phyloP scores from a whole-genome alignment of 2,797 vertebrate species.

The Sternarchorhynchus goeldii region DNA sequence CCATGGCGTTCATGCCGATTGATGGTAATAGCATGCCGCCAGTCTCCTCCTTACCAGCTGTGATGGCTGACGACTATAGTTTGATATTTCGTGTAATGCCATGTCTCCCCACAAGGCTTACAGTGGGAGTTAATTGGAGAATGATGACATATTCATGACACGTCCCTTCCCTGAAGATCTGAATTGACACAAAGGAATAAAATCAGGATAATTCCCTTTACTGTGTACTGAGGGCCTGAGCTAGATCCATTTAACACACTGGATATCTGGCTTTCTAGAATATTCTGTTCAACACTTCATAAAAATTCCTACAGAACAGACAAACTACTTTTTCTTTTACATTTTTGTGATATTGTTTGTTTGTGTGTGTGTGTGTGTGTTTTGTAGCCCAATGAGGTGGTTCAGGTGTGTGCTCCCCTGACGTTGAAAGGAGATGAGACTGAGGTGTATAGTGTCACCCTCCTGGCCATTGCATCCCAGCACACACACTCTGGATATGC shows the following conservation, averaged over 20 bases:
- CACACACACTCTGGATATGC: neutral
- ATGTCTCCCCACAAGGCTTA: neutral
- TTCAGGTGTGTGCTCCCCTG: slow-evolving; percentile 74
- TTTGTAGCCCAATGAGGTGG: slow-evolving; percentile 77
- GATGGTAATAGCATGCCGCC: neutral
- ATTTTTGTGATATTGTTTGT: slow-evolving; percentile 4
- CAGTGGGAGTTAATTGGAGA: too few relatives aligned
- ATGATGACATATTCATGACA: too few relatives aligned
- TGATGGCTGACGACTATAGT: neutral
- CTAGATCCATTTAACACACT: too few relatives aligned
- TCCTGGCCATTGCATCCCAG: slow-evolving; percentile 72
- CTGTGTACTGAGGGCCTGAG: too few relatives aligned
- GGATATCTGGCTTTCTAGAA: too few relatives aligned
- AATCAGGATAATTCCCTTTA: too few relatives aligned
- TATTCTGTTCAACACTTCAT: too few relatives aligned
- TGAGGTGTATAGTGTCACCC: slow-evolving; percentile 77
- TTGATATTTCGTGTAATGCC: neutral
- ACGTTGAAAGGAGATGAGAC: slow-evolving; percentile 78
- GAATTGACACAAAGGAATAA: too few relatives aligned
- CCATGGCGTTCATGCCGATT: neutral
- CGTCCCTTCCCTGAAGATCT: too few relatives aligned
- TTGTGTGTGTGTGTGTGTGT: slow-evolving; percentile 37
- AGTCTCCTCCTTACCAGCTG: neutral
- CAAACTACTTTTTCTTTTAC: too few relatives aligned
- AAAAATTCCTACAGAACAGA: too few relatives aligned